phyloP scores from a whole-genome alignment of 2,888 invertebrate genomes.

The Luperina testacea region DNA sequence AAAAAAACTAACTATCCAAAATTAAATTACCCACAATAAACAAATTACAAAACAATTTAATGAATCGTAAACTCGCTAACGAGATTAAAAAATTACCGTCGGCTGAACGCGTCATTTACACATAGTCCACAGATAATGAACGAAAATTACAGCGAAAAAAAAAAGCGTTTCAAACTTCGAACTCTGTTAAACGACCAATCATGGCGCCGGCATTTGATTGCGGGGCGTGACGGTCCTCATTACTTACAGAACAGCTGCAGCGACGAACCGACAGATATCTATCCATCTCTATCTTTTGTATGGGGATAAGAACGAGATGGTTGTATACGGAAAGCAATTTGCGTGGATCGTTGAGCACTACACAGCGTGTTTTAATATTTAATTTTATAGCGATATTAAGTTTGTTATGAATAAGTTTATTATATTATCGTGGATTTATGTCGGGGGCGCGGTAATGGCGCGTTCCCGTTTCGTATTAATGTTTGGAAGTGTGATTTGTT shows the following conservation, averaged over 20 bases:
- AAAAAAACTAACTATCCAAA: conserved; percentile 24
- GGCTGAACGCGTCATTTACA: conserved; percentile 71
- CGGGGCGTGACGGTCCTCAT: conserved; percentile 87
- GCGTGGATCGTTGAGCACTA: conserved; percentile 75
- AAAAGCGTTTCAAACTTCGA: conserved; percentile 82
- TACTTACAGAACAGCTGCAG: conserved; percentile 77
- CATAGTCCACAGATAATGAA: conserved; percentile 76
- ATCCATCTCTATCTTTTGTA: conserved; percentile 70
- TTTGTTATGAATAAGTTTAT: conserved; percentile 87
- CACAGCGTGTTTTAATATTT: conserved; percentile 87
- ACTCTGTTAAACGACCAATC: conserved; percentile 85
- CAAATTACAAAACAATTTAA: conserved; percentile 57
- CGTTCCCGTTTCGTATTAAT: conserved; percentile 69
- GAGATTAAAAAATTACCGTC: conserved; percentile 70
- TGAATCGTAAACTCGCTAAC: conserved; percentile 59
- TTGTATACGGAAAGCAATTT: conserved; percentile 72
- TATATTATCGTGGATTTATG: conserved; percentile 83
- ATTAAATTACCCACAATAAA: conserved; percentile 56
- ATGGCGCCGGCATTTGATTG: conserved; percentile 81
- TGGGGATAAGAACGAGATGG: conserved; percentile 62
- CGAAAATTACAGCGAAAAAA: conserved; percentile 78
- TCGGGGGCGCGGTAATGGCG: conserved; percentile 81
- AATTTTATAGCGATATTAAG: conserved; percentile 86
- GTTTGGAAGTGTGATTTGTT: conserved; percentile 69
- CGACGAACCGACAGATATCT: conserved; percentile 59